phyloP scores from a whole-genome alignment of 2,797 vertebrate species.

The Labroides dimidiatus region DNA sequence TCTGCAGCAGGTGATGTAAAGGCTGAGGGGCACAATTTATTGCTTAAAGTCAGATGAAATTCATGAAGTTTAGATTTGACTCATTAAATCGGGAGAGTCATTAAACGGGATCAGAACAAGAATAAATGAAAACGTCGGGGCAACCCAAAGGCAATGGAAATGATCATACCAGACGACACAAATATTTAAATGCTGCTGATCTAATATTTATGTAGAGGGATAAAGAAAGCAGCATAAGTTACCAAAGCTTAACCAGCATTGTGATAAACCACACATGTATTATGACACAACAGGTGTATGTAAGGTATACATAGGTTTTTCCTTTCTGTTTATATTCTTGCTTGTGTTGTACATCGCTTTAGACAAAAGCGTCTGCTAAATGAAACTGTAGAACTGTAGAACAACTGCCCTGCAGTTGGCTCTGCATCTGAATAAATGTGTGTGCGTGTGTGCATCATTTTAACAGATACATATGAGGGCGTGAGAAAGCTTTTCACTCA shows the following conservation, averaged over 20 bases:
- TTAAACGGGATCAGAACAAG: slow-evolving; percentile 57
- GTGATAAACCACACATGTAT: background rate
- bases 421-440: slow-evolving; percentile 45
- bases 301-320: slow-evolving; percentile 21
- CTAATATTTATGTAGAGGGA: slow-evolving; percentile 43
- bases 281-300: slow-evolving; percentile 4
- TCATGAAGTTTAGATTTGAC: slow-evolving; percentile 63
- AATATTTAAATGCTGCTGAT: slow-evolving; percentile 60
- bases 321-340: too few species aligned
- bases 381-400: too few species aligned
- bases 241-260: slow-evolving; percentile 3
- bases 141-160: slow-evolving; percentile 46
- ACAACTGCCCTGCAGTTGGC: slow-evolving; percentile 60
- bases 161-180: slow-evolving; percentile 43
- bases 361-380: too few species aligned
- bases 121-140: slow-evolving; percentile 37
- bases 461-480: slow-evolving; percentile 33
- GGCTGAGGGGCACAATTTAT: slow-evolving; percentile 61
- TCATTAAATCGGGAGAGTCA: slow-evolving; percentile 67
- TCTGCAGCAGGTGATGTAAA: slow-evolving; percentile 43
- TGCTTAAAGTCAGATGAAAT: slow-evolving; percentile 66
- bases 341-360: too few species aligned
- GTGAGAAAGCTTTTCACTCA: slow-evolving; percentile 56
- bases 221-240: slow-evolving; percentile 15
- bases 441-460: slow-evolving; percentile 19